Base-by-base conservation (phyloP, 2,113 vertebrate genomes). In the human region DNA sequence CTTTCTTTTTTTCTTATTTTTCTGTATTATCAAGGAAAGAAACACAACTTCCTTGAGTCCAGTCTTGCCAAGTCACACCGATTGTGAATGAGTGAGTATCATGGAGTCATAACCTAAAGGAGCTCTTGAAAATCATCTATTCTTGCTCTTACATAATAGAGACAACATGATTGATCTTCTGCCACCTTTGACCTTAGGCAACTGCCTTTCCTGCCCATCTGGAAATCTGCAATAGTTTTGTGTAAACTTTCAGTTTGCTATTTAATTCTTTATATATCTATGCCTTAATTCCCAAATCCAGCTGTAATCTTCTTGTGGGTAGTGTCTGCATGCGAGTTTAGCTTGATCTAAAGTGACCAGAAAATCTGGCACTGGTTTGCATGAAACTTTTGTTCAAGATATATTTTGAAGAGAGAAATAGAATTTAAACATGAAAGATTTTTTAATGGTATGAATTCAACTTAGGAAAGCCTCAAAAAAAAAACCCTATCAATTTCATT, bases 331-430 rank as follows among this genome's bases (percentile, higher is more conserved):
- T 40, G 30, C 45, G 55, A 89, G 66, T 75, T 82, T 87, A 75
- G 10, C 40, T 50, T 73, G 45, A 43, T 87, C 59, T 50, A 73
- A 80, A 79, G 18, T 50, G 40, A 93, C 72, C 79, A 43, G 76
- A 86, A 88, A 94, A 93, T 55, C 64, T 96, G 85, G 20, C 38
- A 22, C 35, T 61, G 57, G 61, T 70, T 45, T 93, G 30, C 81
- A 27, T 27, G 22, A 82, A 52, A 82, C 18, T 50, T 90, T 70
- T 72, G 72, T 85, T 95, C 50, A 87, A 93, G 89, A 89, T 66
- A 79, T 8, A 94, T 72, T 94, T 88, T 81, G 23, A 9, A 96
- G n/a, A 8, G 18, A 96, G 57, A 94, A 92, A 80, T 16, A 48
- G 64, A 78, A 90, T 38, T 32, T 76, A 89, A 89, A 45, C 43